Evolutionary conservation across 2,113 vertebrate genomes (phyloP).

Genomic region (Eulemur rufifrons): DNA sequence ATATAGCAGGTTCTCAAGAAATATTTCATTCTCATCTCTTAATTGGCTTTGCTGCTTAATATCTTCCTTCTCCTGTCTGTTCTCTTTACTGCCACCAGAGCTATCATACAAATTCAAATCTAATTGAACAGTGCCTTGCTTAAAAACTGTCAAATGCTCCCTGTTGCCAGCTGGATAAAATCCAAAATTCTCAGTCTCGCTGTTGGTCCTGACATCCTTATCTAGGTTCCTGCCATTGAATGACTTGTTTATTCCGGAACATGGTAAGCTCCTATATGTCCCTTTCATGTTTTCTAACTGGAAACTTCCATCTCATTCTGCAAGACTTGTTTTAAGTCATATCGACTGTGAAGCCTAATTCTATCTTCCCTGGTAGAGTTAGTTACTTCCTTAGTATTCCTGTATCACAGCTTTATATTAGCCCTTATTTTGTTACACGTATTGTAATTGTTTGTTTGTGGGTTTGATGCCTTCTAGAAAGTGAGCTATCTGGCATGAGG

Average conservation of each 20-base stretch:
- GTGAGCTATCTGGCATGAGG: background rate
- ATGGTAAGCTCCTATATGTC: background rate
- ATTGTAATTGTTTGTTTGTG: background rate
- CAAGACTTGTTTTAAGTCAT: background rate
- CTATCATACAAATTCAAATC: background rate
- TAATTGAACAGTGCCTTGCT: background rate
- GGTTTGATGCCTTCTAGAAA: background rate
- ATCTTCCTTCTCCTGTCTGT: background rate
- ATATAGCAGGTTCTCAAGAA: background rate
- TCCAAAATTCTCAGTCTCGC: background rate
- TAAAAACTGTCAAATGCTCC: background rate
- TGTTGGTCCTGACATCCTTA: background rate
- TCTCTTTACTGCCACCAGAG: background rate
- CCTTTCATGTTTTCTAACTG: background rate
- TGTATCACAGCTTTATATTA: background rate
- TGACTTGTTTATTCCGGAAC: background rate
- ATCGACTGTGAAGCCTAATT: background rate
- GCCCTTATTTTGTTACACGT: background rate
- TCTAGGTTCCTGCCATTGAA: background rate
- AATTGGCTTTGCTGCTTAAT: background rate
- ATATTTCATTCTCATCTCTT: background rate
- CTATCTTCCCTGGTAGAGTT: background rate
- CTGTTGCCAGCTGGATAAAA: background rate
- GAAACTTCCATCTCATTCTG: background rate
- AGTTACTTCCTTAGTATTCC: background rate